Conservation (phyloP, 1,140 invertebrate species). For the Achroia grisella region DNA sequence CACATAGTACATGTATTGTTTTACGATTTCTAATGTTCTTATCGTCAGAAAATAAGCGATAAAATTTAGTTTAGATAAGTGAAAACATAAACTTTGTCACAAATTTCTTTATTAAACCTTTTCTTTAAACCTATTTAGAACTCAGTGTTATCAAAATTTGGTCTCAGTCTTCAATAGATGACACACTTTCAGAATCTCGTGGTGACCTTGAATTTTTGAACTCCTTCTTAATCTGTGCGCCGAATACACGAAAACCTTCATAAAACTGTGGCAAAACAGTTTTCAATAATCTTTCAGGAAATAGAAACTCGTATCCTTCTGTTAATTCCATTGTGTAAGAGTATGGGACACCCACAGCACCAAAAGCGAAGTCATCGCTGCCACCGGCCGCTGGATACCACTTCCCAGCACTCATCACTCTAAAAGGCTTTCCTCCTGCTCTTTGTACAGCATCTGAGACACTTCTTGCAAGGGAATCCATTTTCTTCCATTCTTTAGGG, state of each 20-base stretch:
- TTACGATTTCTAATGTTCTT: no score
- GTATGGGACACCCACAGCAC: constrained; percentile 77
- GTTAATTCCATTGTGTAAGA: constrained; percentile 81
- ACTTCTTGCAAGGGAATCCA: constrained; percentile 40
- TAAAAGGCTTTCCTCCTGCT: constrained; percentile 66
- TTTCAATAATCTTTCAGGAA: constrained; percentile 38
- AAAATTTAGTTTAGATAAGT: background rate
- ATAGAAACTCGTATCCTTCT: constrained; percentile 57
- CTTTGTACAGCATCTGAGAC: constrained; percentile 52
- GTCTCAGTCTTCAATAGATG: no score
- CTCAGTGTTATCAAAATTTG: no score
- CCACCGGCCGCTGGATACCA: constrained; percentile 79
- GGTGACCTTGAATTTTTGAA: constrained; percentile 12
- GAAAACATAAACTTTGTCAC: no score
- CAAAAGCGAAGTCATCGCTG: constrained; percentile 82
- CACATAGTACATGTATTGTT: no score
- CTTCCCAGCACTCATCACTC: constrained; percentile 67
- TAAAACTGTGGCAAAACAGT: constrained; percentile 45
- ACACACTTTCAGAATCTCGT: background rate
- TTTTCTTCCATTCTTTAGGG: constrained; percentile 44
- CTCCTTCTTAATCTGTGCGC: constrained; percentile 40
- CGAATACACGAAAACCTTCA: constrained; percentile 54
- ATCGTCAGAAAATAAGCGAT: background rate
- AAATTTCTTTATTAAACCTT: no score
- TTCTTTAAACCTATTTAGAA: no score